These are phyloP conservation scores for Tryphoninae sp. DNA, from an alignment of 2,888 invertebrate species.

Conservation along the genomic window DNA sequence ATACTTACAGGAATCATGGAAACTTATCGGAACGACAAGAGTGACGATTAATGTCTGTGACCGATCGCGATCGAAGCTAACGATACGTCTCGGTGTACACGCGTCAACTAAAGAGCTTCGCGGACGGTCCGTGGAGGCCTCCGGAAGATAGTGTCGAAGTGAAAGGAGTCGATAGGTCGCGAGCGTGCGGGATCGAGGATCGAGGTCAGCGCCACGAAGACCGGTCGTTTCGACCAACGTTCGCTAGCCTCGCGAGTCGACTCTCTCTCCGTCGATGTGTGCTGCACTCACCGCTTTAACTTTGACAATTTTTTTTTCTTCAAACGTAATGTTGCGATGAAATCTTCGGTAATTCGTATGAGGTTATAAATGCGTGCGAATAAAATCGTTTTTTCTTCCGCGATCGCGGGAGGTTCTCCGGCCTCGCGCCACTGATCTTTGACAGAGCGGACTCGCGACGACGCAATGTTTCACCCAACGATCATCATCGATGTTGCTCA, in stretches of 20 bases:
- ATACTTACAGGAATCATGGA: constrained; percentile 22
- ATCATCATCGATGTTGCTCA: neutral
- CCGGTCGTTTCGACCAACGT: constrained; percentile 28
- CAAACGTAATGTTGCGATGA: neutral
- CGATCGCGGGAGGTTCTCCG: constrained; percentile 21
- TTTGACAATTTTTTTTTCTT: neutral
- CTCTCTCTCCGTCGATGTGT: constrained; percentile 24
- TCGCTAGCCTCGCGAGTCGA: neutral
- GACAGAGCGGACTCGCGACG: neutral
- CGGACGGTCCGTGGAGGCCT: constrained; percentile 72
- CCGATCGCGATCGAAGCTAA: constrained; percentile 53
- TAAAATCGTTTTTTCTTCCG: constrained; percentile 67
- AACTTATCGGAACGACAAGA: constrained; percentile 3
- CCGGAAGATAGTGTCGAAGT: constrained; percentile 77
- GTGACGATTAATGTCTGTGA: constrained; percentile 45
- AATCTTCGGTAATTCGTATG: neutral
- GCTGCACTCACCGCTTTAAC: constrained; percentile 9
- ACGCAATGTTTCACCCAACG: neutral
- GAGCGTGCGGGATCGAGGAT: constrained; percentile 67
- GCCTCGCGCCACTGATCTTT: constrained; percentile 72
- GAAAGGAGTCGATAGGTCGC: constrained; percentile 75
- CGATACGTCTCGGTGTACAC: constrained; percentile 54
- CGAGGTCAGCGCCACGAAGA: constrained; percentile 73
- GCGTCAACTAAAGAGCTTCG: constrained; percentile 60
- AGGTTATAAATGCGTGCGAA: constrained; percentile 61